Base-by-base conservation (phyloP, 2,888 invertebrate species). In the Escarpia spicata region DNA sequence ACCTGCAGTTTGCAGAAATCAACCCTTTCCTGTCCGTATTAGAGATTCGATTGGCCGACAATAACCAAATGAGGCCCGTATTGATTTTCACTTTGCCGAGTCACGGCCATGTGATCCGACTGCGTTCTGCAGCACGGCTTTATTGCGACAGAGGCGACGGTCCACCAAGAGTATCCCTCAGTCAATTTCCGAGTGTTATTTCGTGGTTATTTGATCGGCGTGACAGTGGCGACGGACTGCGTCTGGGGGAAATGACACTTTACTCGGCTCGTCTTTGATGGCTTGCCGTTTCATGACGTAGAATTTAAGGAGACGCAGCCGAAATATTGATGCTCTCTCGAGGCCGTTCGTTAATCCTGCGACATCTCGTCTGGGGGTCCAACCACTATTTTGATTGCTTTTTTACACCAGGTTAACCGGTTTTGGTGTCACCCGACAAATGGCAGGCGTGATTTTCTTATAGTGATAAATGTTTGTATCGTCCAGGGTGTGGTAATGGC, bases 171-270 rank as follows among this genome's bases (percentile, higher is more conserved):
- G 75, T 75, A 75, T 75, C 75, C 6, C 9, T 15, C 19, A 75
- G 75, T 75, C 75, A 75, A 75, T 75, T 75, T 75, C 75, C 75
- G 75, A 75, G n/a, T 19, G 75, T 26, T 75, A n/a, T 75, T 75
- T 75, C 75, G 26, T 75, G 75, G 75, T 75, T 75, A 75, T 75
- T 75, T 75, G 75, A 75, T 75, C 26, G 3, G 6, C 75, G n/a
- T 75, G 75, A 75, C 75, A 26, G 26, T 26, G 75, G 6, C 26
- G 19, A 26, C 19, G 19, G 19, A 26, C n/a, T 75, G 26, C n/a
- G 26, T 75, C 75, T 75, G 6, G 26, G 75, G 75, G 75, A 75
- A 75, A 75, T 75, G 75, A 75, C 75, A 75, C 19, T 75, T 75
- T 75, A 19, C 75, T 75, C 75, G n/a, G 75, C n/a, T 15, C 19